phyloP scores from a whole-genome alignment of 2,888 invertebrate genomes.

The Oligia latruncula region DNA sequence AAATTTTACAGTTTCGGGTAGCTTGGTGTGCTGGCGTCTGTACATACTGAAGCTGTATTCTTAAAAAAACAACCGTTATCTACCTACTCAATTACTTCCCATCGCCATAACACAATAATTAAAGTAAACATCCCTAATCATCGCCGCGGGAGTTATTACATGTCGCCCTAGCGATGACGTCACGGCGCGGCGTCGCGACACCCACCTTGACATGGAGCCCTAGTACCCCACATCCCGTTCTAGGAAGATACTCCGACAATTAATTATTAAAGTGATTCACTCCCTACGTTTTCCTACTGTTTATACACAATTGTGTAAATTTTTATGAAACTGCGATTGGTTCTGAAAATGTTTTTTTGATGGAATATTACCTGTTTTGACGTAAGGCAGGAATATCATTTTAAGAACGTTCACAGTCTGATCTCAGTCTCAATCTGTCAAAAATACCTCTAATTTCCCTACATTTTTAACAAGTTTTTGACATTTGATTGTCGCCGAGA shows the following conservation, averaged over 20 bases:
- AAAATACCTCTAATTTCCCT: not conserved
- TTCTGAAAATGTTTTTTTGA: conserved; percentile 44
- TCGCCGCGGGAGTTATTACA: conserved; percentile 12
- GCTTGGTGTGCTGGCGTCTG: too few species aligned
- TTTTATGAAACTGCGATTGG: conserved; percentile 20
- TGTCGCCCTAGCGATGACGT: conserved; percentile 32
- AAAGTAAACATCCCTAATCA: conserved; percentile 13
- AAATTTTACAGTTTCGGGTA: too few species aligned
- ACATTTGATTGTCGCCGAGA: not conserved
- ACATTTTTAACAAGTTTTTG: not conserved
- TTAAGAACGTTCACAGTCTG: too few species aligned
- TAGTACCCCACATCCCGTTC: conserved; percentile 59
- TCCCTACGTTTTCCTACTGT: conserved; percentile 48
- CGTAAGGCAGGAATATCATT: not conserved
- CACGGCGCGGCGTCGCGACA: conserved; percentile 39
- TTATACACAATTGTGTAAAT: conserved; percentile 11
- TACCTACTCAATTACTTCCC: not conserved
- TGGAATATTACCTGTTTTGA: conserved; percentile 11
- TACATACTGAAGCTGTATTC: too few species aligned
- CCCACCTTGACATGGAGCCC: conserved; percentile 72
- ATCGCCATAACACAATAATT: conserved; percentile 9
- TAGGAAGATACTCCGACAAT: conserved; percentile 52
- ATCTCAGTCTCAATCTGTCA: too few species aligned
- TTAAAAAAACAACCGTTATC: too few species aligned
- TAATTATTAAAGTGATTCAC: conserved; percentile 45